phyloP scores from a whole-genome alignment of 2,113 vertebrate species.

The Cyrtonyx montezumae region DNA sequence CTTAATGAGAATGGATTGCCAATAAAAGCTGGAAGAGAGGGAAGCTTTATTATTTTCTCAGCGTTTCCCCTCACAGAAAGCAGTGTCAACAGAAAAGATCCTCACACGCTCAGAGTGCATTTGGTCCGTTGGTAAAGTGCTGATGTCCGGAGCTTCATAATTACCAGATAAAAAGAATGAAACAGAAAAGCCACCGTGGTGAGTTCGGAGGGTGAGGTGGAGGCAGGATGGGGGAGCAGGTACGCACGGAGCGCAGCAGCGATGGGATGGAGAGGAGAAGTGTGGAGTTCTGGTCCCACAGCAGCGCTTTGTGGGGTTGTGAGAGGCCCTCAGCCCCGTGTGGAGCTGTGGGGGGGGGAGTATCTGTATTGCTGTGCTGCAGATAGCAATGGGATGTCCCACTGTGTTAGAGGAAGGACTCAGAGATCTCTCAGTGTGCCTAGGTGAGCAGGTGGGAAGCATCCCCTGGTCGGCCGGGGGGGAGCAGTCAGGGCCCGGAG shows the following conservation, averaged over 20 bases:
- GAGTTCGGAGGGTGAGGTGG: neutral
- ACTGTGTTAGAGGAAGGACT: fast-evolving
- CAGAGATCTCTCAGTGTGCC: fast-evolving
- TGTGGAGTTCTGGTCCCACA: fast-evolving
- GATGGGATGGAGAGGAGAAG: neutral
- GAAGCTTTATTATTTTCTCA: conserved; percentile 23
- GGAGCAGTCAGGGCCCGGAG: too few relatives aligned
- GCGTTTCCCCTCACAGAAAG: conserved; percentile 12
- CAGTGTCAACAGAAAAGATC: neutral
- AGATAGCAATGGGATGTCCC: fast-evolving
- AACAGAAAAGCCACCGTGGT: neutral
- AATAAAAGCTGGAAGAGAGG: conserved; percentile 72
- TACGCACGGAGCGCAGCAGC: neutral
- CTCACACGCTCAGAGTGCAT: conserved; percentile 42
- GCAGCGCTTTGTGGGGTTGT: neutral
- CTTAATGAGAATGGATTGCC: conserved; percentile 83
- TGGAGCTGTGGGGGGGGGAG: fast-evolving
- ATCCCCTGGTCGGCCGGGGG: neutral
- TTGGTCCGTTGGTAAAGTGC: conserved; percentile 62
- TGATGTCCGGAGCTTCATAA: conserved; percentile 35
- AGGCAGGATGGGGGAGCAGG: neutral
- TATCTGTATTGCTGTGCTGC: neutral
- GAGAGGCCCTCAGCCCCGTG: fast-evolving
- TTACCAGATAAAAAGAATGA: conserved; percentile 57
- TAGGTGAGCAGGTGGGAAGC: too few relatives aligned